Evolutionary conservation across 1,140 invertebrate genomes (phyloP), one percentile per base, ranked within the genome.

Genomic region (Sitophilus oryzae): DNA sequence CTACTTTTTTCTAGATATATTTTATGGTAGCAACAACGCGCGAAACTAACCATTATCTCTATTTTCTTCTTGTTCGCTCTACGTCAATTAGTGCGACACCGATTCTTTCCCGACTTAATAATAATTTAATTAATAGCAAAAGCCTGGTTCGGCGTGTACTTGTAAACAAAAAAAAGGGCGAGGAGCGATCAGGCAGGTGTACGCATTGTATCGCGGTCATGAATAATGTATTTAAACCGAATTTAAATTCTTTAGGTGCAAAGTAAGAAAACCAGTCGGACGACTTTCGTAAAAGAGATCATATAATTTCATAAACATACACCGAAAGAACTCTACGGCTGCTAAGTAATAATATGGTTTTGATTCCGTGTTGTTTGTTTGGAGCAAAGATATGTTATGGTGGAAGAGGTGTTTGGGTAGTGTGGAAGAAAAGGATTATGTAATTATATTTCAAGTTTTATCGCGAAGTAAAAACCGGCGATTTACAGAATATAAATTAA

Each of bases 151-250:
- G 40, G 35, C 38, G 37, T 14, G 20, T 15, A 38, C 36, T 40
- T 15, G 36, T 50, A 44, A 44, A 52, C 42, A 54, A 54, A 54
- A n/a, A n/a, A 54, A 54, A 54, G 52, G 52, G 44, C 44, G 47
- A 54, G 15, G 45, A 42, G 44, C 44, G 47, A 54, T 10, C 41
- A 42, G 45, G 45, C 52, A 54, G 52, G 52, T 54, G 52, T 43
- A n/a, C 47, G 46, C 52, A 54, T 54, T 54, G 52, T 54, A 54
- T 52, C 42, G 20, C 16, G 19, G 42, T 53, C 38, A 47, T 54
- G 52, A 54, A 54, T 54, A 47, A 54, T 54, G 52, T 54, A 54
- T 54, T 47, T 54, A 36, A 54, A 54, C 52, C 52, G 36, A 54
- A 54, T 54, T 54, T 54, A 54, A 54, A 54, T 54, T 54, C 52